These are phyloP conservation scores for Euspilapteryx auroguttella DNA, from an alignment of 2,888 invertebrate genomes.

Conservation along the genomic window DNA sequence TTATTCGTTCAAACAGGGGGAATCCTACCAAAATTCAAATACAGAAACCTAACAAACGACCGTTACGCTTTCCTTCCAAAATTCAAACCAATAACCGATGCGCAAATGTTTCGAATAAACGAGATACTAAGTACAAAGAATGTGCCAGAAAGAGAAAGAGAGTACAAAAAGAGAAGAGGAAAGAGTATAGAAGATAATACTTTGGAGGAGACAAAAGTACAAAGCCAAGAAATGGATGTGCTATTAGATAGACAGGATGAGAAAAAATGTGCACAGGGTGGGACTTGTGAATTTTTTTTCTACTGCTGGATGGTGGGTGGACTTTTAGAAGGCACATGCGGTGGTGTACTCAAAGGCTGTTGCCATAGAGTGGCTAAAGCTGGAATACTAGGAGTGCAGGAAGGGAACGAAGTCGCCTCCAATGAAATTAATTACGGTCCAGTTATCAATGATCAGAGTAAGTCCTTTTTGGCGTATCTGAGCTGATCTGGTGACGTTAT, in stretches of 20 bases:
- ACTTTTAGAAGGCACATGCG: constrained; percentile 81
- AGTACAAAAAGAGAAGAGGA: constrained; percentile 18
- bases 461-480: too few species aligned
- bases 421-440: constrained; percentile 72
- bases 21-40: constrained; percentile 12
- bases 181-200: constrained; percentile 15
- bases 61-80: constrained; percentile 22
- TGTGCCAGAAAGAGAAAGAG: constrained; percentile 13
- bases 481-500: too few species aligned
- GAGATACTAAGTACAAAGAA: constrained; percentile 26
- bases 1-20: constrained; percentile 41
- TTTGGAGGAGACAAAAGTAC: constrained; percentile 8
- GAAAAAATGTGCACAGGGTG: constrained; percentile 68
- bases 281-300: constrained; percentile 88
- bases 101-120: constrained; percentile 34
- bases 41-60: constrained; percentile 21
- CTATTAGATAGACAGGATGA: constrained; percentile 33
- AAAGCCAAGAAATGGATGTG: constrained; percentile 3
- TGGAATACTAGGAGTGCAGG: constrained; percentile 64
- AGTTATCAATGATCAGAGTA: constrained; percentile 78
- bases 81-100: constrained; percentile 47
- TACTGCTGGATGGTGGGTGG: constrained; percentile 91
- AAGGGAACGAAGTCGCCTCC: constrained; percentile 64
- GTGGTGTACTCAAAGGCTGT: constrained; percentile 81
- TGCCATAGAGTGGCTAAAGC: constrained; percentile 78